A percentile compares a stretch with the other conserved stretches of the same genome.
Evolutionary conservation across 2,797 vertebrate species (phyloP).

Genomic region (Thalassophryne amazonica): DNA sequence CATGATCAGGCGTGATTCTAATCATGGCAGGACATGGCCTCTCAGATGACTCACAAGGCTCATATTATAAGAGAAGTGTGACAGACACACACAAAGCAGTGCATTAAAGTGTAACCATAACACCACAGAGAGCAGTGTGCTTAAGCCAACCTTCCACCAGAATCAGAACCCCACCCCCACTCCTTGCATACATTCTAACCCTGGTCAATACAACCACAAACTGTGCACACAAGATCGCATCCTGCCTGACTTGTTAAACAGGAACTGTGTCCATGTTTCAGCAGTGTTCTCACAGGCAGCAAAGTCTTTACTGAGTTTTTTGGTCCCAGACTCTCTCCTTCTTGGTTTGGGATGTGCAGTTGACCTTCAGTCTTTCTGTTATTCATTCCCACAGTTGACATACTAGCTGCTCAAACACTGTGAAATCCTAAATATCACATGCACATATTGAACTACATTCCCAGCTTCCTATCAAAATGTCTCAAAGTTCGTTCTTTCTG

Average conservation of each 20-base stretch:
- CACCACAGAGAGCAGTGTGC: neutral
- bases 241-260: constrained; percentile 40
- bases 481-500: constrained; percentile 3
- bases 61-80: too few relatives aligned
- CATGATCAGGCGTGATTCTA: too few relatives aligned
- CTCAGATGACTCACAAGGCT: too few relatives aligned
- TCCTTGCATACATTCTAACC: constrained; percentile 1
- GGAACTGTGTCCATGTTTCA: constrained; percentile 17
- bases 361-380: constrained; percentile 7
- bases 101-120: constrained; percentile 2
- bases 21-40: too few relatives aligned
- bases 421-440: constrained; percentile 51
- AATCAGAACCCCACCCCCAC: neutral
- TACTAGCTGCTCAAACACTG: constrained; percentile 34
- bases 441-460: constrained; percentile 24
- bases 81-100: too few relatives aligned
- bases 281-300: constrained; percentile 1
- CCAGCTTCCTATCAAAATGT: constrained; percentile 9
- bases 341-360: too few relatives aligned
- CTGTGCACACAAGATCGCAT: neutral
- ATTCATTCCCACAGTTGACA: constrained; percentile 35
- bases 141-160: constrained; percentile 8
- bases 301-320: neutral
- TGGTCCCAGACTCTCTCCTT: neutral
- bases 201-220: neutral